Conservation (phyloP, 2,797 vertebrate species). For the Aldrovandia affinis region DNA sequence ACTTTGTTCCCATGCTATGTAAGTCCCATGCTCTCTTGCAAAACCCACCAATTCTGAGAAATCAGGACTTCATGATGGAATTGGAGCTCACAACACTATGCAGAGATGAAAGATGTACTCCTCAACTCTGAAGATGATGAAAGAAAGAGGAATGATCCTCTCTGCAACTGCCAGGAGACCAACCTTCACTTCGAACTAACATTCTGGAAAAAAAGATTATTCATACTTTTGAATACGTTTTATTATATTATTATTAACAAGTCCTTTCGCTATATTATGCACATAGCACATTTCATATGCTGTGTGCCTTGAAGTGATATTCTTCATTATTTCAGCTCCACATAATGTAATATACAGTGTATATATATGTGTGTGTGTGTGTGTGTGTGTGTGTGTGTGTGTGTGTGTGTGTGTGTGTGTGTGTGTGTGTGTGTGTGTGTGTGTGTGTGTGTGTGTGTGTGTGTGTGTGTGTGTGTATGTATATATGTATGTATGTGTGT, state of each 20-base stretch:
- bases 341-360: neutral
- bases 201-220: neutral
- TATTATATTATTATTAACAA: slow-evolving; percentile 4
- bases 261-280: slow-evolving; percentile 11
- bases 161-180: neutral
- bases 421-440: too few relatives aligned
- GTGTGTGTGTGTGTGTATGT: too few relatives aligned
- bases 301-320: neutral
- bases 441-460: too few relatives aligned
- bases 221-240: neutral
- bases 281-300: slow-evolving; percentile 11
- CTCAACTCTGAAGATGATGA: slow-evolving; percentile 7
- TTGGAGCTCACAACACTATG: slow-evolving; percentile 19
- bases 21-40: neutral
- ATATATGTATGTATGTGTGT: neutral
- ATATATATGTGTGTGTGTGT: neutral
- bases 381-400: too few relatives aligned
- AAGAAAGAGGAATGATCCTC: slow-evolving; percentile 18
- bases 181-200: neutral
- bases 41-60: neutral
- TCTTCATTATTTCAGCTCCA: neutral
- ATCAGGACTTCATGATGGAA: neutral
- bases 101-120: slow-evolving; percentile 15
- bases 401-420: too few relatives aligned
- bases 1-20: neutral